Evolutionary conservation across 1,140 invertebrate species (phyloP).

Genomic region (Hetaerina americana): DNA sequence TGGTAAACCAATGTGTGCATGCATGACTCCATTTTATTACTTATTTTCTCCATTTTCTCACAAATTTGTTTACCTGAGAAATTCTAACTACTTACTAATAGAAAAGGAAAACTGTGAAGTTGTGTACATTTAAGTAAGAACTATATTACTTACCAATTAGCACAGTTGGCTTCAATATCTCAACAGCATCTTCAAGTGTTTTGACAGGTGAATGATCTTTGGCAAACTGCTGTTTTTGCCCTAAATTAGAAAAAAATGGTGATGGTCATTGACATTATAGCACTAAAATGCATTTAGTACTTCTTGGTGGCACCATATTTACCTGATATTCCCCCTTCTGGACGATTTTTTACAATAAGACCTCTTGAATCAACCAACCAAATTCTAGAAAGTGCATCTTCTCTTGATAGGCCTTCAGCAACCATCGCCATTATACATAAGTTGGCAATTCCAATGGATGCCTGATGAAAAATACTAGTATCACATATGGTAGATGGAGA

Average conservation of each 20-base stretch:
- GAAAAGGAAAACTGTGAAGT: not conserved
- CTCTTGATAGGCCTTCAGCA: slow-evolving; percentile 55
- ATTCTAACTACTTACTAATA: too few species aligned
- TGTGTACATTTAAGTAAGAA: too few species aligned
- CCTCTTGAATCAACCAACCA: slow-evolving; percentile 61
- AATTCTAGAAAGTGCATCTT: slow-evolving; percentile 56
- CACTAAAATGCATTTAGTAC: not conserved
- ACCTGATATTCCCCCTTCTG: slow-evolving; percentile 36
- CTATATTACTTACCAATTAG: too few species aligned
- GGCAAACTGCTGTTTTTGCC: slow-evolving; percentile 65
- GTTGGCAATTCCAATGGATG: slow-evolving; percentile 74
- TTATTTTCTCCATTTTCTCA: too few species aligned
- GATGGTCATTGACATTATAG: not conserved
- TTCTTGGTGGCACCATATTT: not conserved
- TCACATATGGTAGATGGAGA: not conserved
- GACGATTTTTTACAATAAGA: slow-evolving; percentile 62
- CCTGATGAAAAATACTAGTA: slow-evolving; percentile 32
- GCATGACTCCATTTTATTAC: too few species aligned
- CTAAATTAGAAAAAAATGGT: slow-evolving; percentile 39
- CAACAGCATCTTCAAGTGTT: slow-evolving; percentile 62
- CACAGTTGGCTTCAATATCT: slow-evolving; percentile 63
- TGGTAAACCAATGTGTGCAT: too few species aligned
- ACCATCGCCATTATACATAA: slow-evolving; percentile 79
- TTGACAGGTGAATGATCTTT: slow-evolving; percentile 53
- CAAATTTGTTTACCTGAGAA: too few species aligned